These are phyloP conservation scores for Malthinus flaveolus DNA, from an alignment of 2,888 invertebrate species.

Conservation along the genomic window DNA sequence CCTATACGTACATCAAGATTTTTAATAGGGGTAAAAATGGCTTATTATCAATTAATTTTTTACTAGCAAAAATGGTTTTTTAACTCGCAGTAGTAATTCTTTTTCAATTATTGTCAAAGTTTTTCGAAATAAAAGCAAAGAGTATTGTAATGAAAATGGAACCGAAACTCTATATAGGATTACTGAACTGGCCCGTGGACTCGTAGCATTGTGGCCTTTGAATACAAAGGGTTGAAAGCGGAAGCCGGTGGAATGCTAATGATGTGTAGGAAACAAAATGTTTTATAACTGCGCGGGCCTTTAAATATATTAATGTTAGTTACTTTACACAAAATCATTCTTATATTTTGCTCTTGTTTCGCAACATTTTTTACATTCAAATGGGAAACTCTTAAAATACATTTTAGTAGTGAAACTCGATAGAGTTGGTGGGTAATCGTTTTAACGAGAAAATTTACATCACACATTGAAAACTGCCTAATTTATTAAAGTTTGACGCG, in stretches of 20 bases:
- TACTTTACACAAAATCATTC: conserved; percentile 11
- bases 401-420: too few species aligned
- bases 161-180: conserved; percentile 40
- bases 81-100: conserved; percentile 13
- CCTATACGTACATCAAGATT: conserved; percentile 6
- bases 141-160: conserved; percentile 37
- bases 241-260: conserved; percentile 30
- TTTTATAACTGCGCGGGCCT: conserved; percentile 20
- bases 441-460: too few species aligned
- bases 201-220: conserved; percentile 36
- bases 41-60: conserved; percentile 1
- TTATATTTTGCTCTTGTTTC: conserved; percentile 10
- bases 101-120: conserved; percentile 24
- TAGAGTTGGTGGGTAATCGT: too few species aligned
- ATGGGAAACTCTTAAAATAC: too few species aligned
- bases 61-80: background rate
- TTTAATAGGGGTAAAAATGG: conserved; percentile 13
- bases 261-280: conserved; percentile 28
- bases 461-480: too few species aligned
- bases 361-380: background rate
- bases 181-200: conserved; percentile 39
- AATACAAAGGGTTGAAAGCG: conserved; percentile 35
- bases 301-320: conserved; percentile 15
- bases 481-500: too few species aligned
- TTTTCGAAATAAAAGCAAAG: conserved; percentile 34